phyloP scores from a whole-genome alignment of 2,888 invertebrate genomes.

The Lasioglossum lativentre region DNA sequence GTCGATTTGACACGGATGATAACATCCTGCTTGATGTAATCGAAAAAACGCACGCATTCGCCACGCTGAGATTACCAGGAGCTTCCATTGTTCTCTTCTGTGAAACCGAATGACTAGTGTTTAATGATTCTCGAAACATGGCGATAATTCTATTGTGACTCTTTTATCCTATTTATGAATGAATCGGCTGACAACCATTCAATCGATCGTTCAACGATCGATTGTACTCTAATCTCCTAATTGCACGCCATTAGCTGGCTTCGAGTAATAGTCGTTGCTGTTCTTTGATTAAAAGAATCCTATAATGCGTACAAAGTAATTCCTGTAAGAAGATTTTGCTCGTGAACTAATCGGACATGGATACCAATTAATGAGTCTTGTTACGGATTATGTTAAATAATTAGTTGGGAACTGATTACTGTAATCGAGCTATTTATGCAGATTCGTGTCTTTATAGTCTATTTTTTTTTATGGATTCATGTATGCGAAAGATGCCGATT shows the following conservation, averaged over 20 bases:
- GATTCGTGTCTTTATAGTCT: background rate
- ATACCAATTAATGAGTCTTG: background rate
- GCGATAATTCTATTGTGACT: conserved; percentile 22
- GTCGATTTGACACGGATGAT: conserved; percentile 7
- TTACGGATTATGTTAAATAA: background rate
- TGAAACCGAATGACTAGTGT: conserved; percentile 19
- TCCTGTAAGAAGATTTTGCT: background rate
- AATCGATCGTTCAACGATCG: background rate
- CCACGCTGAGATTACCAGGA: conserved; percentile 17
- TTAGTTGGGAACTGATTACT: background rate
- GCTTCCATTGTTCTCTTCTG: conserved; percentile 35
- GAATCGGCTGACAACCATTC: background rate
- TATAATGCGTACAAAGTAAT: background rate
- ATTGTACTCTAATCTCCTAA: background rate
- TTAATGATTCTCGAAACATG: conserved; percentile 26
- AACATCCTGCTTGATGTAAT: conserved; percentile 48
- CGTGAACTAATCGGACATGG: background rate
- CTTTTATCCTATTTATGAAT: background rate
- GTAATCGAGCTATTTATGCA: background rate
- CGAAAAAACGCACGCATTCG: conserved; percentile 17
- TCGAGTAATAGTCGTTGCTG: no score
- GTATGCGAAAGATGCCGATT: background rate
- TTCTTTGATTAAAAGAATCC: background rate
- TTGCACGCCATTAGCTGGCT: background rate
- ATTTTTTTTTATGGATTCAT: background rate